phyloP scores from a whole-genome alignment of 2,797 vertebrate genomes.

The Melanotaenia maccullochi region DNA sequence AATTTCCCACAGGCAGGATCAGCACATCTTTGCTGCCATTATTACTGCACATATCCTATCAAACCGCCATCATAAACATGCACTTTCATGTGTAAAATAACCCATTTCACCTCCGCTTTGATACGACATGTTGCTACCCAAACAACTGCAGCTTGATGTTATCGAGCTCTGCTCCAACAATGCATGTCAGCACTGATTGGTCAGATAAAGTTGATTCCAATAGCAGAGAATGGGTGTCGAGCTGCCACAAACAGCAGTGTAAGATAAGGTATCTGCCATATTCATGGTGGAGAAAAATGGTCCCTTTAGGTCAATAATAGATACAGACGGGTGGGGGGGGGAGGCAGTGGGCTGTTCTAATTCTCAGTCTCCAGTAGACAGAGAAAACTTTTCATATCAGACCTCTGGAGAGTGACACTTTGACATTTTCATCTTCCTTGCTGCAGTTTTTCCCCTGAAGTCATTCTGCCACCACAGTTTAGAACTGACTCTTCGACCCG shows the following conservation, averaged over 20 bases:
- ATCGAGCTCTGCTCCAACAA: slow-evolving; percentile 50
- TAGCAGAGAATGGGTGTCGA: slow-evolving; percentile 22
- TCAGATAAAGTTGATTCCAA: slow-evolving; percentile 49
- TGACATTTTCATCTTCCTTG: slow-evolving; percentile 75
- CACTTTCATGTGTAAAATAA: slow-evolving; percentile 61
- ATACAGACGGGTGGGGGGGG: slow-evolving; percentile 12
- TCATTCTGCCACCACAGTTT: slow-evolving; percentile 77
- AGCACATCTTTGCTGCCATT: slow-evolving; percentile 32
- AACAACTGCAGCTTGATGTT: slow-evolving; percentile 39
- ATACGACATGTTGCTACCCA: slow-evolving; percentile 34
- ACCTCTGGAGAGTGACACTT: slow-evolving; percentile 70
- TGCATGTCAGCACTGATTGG: slow-evolving; percentile 52
- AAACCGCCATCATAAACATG: slow-evolving; percentile 38
- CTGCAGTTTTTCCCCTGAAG: slow-evolving; percentile 64
- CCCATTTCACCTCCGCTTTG: slow-evolving; percentile 46
- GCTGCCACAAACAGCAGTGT: slow-evolving; percentile 38
- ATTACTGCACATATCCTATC: slow-evolving; percentile 42
- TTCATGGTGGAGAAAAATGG: slow-evolving; percentile 27
- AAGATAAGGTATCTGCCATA: slow-evolving; percentile 54
- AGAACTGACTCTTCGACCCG: slow-evolving; percentile 60
- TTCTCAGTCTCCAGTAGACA: slow-evolving; percentile 45
- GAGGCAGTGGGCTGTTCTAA: slow-evolving; percentile 42
- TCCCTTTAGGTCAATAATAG: slow-evolving; percentile 43
- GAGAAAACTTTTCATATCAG: slow-evolving; percentile 71
- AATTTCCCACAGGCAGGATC: slow-evolving; percentile 26